Base-by-base conservation (phyloP, 1,140 invertebrate species). In the Delia radicum region DNA sequence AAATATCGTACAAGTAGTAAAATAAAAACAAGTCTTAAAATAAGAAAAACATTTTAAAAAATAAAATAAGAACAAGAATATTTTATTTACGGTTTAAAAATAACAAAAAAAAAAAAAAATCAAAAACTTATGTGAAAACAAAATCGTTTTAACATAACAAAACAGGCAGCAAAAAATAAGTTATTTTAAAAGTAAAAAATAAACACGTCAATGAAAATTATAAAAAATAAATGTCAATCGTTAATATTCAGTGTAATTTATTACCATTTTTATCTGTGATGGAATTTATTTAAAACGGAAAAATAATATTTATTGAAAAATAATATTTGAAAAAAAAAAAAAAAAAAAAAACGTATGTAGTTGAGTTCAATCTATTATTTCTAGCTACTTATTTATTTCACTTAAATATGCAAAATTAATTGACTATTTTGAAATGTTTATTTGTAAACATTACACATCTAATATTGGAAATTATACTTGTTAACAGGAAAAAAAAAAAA, bases 391-490 rank as follows among this genome's bases (percentile, higher is more conserved):
- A n/a, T n/a, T n/a, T n/a, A n/a, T n/a, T n/a, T n/a, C n/a, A n/a
- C n/a, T n/a, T n/a, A n/a, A n/a, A n/a, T n/a, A n/a, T 55, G 48
- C 18, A 55, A 55, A 55, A 55, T 55, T 55, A 55, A 55, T 55
- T 55, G 48, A 55, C 24, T 55, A 18, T 10, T 55, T n/a, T 55
- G 48, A 55, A 55, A 55, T 55, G 48, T 55, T 55, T 21, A 55
- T 55, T 55, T 55, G n/a, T 55, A n/a, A 55, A 55, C 6, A 55
- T 55, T 55, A 6, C 37, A 42, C 1, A 10, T 5, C 10, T 21
- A 55, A 55, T 7, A 55, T n/a, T 55, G 48, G 5, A 55, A 55
- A 55, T 55, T 55, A 7, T 18, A 55, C n/a, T 55, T 55, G 48
- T 18, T 55, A 55, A 55, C 48, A 55, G 48, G n/a, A 55, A 55